Percentiles rank a stretch among this genome's conserved stretches.
Evolutionary conservation across 2,888 invertebrate genomes (phyloP).

Genomic region (Lasioglossum malachurum): DNA sequence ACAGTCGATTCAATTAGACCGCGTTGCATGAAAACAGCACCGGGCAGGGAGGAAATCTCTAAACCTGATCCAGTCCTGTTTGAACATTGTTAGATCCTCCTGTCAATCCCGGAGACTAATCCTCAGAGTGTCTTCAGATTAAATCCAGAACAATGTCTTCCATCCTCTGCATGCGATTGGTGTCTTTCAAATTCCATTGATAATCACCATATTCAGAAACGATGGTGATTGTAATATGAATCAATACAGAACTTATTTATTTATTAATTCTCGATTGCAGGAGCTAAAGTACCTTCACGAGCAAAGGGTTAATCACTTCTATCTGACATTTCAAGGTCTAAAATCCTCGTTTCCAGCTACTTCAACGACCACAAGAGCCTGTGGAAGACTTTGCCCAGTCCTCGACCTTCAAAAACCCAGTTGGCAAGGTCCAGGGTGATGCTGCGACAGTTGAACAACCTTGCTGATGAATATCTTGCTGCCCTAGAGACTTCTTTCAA

Average conservation of each 20-base stretch:
- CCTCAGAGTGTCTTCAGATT: neutral
- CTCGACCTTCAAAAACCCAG: neutral
- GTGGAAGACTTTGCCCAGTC: slow-evolving; percentile 47
- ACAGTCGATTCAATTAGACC: slow-evolving; percentile 7
- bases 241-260: no score
- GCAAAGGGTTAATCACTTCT: no score
- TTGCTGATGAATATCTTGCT: slow-evolving; percentile 60
- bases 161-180: neutral
- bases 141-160: neutral
- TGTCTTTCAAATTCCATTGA: neutral
- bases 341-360: slow-evolving; percentile 60
- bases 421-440: slow-evolving; percentile 37
- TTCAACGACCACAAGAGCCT: slow-evolving; percentile 71
- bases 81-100: neutral
- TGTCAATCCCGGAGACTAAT: neutral
- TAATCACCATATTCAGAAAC: neutral
- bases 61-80: neutral
- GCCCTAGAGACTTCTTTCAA: slow-evolving; percentile 70
- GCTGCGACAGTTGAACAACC: slow-evolving; percentile 63
- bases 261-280: no score
- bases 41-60: neutral
- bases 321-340: no score
- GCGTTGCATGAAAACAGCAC: no score
- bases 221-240: neutral
- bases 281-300: no score